These are phyloP conservation scores for Prosapia bicincta DNA, from an alignment of 2,888 invertebrate genomes.

Conservation along the genomic window DNA sequence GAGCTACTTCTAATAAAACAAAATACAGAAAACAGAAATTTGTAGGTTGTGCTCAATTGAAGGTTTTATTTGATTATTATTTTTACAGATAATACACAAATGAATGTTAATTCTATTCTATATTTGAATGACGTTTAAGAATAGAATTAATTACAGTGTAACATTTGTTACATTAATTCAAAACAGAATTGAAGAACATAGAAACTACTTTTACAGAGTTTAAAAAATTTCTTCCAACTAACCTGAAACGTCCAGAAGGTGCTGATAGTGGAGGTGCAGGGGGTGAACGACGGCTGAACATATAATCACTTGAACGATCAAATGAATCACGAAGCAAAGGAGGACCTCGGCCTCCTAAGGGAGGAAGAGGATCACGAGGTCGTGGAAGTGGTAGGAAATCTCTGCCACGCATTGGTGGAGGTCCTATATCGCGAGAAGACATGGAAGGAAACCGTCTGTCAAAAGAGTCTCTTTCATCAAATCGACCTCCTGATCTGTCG, in stretches of 20 bases:
- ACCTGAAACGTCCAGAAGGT: conserved; percentile 22
- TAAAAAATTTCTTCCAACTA: conserved; percentile 3
- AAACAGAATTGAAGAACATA: too few species aligned
- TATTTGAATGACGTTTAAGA: too few species aligned
- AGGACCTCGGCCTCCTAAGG: conserved; percentile 24
- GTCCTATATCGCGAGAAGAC: conserved; percentile 36
- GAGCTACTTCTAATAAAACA: too few species aligned
- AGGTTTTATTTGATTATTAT: too few species aligned
- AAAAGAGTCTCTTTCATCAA: conserved; percentile 54
- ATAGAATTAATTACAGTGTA: too few species aligned
- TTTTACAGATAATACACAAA: too few species aligned
- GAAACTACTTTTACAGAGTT: too few species aligned
- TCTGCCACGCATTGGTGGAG: conserved; percentile 53
- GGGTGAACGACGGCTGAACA: conserved; percentile 81
- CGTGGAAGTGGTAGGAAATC: conserved; percentile 64
- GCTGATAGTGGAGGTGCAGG: conserved; percentile 50
- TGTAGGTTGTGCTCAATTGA: too few species aligned
- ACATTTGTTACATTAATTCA: too few species aligned
- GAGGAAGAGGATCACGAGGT: conserved; percentile 25
- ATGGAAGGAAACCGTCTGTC: conserved; percentile 61
- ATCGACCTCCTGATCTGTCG: conserved; percentile 58
- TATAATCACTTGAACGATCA: conserved; percentile 43
- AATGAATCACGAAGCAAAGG: conserved; percentile 27
- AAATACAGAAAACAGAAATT: too few species aligned
- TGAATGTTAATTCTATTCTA: too few species aligned